Evolutionary conservation across 1,140 invertebrate genomes (phyloP).

Genomic region (Neuroterus valhalla): DNA sequence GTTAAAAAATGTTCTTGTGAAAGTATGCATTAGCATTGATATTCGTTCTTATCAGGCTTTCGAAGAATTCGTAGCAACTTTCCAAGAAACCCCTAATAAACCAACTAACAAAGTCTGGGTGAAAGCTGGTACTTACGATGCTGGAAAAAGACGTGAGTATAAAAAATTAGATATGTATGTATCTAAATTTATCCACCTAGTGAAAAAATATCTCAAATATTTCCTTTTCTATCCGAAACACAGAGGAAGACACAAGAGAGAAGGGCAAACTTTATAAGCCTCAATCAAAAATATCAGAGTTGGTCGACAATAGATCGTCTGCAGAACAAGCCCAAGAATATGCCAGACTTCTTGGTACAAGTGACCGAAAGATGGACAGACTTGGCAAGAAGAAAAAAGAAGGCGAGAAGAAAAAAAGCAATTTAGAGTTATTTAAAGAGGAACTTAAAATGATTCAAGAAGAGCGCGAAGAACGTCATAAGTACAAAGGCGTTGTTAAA

Average conservation of each 20-base stretch:
- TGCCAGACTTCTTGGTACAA: constrained; percentile 80
- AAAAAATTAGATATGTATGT: constrained; percentile 33
- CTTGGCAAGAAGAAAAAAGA: constrained; percentile 87
- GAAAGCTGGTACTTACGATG: constrained; percentile 97
- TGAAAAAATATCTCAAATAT: background rate
- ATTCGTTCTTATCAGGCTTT: constrained; percentile 81
- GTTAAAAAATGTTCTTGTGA: background rate
- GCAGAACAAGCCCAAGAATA: constrained; percentile 83
- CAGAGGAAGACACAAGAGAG: constrained; percentile 91
- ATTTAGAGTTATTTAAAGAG: constrained; percentile 97
- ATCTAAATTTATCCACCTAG: background rate
- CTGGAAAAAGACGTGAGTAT: constrained; percentile 89
- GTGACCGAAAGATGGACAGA: constrained; percentile 80
- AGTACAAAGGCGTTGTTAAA: constrained; percentile 84
- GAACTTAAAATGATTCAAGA: constrained; percentile 96
- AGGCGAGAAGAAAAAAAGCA: constrained; percentile 95
- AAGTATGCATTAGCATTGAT: background rate
- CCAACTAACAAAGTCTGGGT: constrained; percentile 93
- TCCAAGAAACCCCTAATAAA: constrained; percentile 91
- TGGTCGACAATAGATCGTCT: constrained; percentile 69
- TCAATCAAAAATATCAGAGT: constrained; percentile 83
- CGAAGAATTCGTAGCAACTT: constrained; percentile 97
- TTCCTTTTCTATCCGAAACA: constrained; percentile 48
- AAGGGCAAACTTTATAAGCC: constrained; percentile 96
- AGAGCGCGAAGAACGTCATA: constrained; percentile 96